A percentile compares a stretch with the other conserved stretches of the same genome.
These are phyloP conservation scores for Zeuzera pyrina DNA, from an alignment of 2,888 invertebrate genomes.

Conservation along the genomic window DNA sequence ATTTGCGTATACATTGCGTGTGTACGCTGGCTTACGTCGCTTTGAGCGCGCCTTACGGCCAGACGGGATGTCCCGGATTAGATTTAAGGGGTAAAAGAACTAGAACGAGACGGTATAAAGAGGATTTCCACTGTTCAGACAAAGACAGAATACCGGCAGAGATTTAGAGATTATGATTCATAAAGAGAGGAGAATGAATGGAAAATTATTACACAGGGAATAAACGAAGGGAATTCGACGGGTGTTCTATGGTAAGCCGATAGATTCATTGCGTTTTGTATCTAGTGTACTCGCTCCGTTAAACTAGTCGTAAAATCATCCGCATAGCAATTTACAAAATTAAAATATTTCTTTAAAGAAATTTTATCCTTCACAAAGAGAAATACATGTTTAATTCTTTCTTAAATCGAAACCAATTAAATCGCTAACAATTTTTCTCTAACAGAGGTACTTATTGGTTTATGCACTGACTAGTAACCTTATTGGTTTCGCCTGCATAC, in stretches of 20 bases:
- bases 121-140: slow-evolving; percentile 31
- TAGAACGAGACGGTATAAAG: slow-evolving; percentile 40
- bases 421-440: too few relatives aligned
- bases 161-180: slow-evolving; percentile 73
- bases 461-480: too few relatives aligned
- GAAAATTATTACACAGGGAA: slow-evolving; percentile 66
- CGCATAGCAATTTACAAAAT: too few relatives aligned
- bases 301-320: too few relatives aligned
- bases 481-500: too few relatives aligned
- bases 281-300: too few relatives aligned
- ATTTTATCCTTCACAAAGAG: too few relatives aligned
- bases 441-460: too few relatives aligned
- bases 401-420: too few relatives aligned
- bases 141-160: slow-evolving; percentile 42
- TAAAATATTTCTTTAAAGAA: too few relatives aligned
- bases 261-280: too few relatives aligned
- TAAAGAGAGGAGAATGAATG: slow-evolving; percentile 68
- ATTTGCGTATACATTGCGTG: slow-evolving; percentile 16
- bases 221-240: slow-evolving; percentile 42
- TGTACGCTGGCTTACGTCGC: slow-evolving; percentile 25
- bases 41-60: slow-evolving; percentile 42
- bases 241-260: slow-evolving; percentile 25
- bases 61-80: slow-evolving; percentile 70
- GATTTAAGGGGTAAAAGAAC: slow-evolving; percentile 69
- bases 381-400: too few relatives aligned